Evolutionary conservation across 2,113 vertebrate species (phyloP).

Genomic region (Chaetorhynchus papuensis): DNA sequence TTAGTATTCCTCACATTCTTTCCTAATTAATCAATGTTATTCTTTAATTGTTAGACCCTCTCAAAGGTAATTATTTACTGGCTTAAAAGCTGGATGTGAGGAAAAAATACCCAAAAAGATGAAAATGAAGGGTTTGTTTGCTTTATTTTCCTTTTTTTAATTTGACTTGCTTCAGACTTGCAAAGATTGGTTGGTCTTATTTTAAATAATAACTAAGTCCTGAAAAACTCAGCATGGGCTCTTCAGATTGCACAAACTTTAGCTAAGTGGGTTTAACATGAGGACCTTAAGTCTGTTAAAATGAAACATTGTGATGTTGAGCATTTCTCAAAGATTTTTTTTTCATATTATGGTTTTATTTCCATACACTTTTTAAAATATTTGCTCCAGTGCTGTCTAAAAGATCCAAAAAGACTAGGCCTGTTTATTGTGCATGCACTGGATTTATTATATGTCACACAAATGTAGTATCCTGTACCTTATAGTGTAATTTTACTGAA

Average conservation of each 20-base stretch:
- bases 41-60: slow-evolving; percentile 31
- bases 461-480: background rate
- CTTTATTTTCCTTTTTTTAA: background rate
- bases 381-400: background rate
- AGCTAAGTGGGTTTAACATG: background rate
- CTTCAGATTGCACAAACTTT: background rate
- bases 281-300: background rate
- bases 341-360: background rate
- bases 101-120: background rate
- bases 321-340: background rate
- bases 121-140: background rate
- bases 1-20: slow-evolving; percentile 49
- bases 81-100: background rate
- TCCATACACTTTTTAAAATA: background rate
- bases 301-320: background rate
- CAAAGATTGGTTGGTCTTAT: background rate
- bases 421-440: background rate
- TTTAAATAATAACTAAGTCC: background rate
- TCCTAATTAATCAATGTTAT: slow-evolving; percentile 62
- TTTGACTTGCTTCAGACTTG: background rate
- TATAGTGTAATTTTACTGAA: background rate
- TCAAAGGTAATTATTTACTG: slow-evolving; percentile 51
- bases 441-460: background rate
- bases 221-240: background rate
- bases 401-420: background rate